Base-by-base conservation (phyloP, 1,140 invertebrate species). In the Brachionus paranguensis region DNA sequence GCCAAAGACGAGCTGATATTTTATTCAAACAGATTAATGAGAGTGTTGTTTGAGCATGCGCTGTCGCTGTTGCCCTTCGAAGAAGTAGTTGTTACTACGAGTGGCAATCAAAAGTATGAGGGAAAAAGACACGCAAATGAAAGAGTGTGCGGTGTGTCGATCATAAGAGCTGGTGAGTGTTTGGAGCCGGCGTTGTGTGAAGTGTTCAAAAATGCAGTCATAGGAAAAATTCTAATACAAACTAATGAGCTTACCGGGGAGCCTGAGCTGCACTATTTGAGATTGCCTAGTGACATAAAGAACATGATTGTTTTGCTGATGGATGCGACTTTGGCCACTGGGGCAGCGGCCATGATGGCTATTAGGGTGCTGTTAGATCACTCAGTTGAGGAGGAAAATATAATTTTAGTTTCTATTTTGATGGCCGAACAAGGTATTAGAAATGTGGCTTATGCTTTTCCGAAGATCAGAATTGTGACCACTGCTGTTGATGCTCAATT, bases 221-320 rank as follows among this genome's bases (percentile, higher is more conserved):
- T 99, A 84, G 97, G 97, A 27, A 99, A 99, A 90, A 99, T 99
- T 86, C 92, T 99, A 17, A 99, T 99, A 87, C 97, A 99, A 90
- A 99, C 97, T 2, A 99, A 99, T 91, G 91, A 93, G 70, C 92
- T 93, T 84, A 98, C 96, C 6, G 95, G 95, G 78, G 89, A 90
- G 85, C 89, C 89, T 33, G 89, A 90, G 27, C 90, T 98, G 1
- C 98, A 98, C 90, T 99, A 99, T 90, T 91, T 98, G 43, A 92
- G 97, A 50, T 91, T 99, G 85, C 97, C 97, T 24, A 96, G 96
- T 89, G 96, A 99, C 89, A 98, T 99, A 79, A 96, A 96, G 90
- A 95, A 98, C 88, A 97, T 96, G 88, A 93, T 94, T 89, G 95
- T 99, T 70, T 95, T 99, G 86, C 89, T 99, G 76, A 97, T 99